Evolutionary conservation across 2,113 vertebrate species (phyloP).

Genomic region (Phaethornis superciliosus): DNA sequence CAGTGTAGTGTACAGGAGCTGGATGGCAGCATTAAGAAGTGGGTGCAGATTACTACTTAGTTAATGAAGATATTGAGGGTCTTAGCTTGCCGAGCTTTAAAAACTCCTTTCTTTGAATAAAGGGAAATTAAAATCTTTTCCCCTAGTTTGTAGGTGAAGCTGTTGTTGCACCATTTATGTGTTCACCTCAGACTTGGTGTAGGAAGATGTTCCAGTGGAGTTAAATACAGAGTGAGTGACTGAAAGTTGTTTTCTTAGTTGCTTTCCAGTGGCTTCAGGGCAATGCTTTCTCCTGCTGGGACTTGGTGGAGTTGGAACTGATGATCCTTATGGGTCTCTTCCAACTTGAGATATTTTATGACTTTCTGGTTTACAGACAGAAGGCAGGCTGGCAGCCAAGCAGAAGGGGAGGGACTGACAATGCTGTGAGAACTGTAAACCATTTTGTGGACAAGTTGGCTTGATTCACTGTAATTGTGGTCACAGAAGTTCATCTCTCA

Average conservation of each 20-base stretch:
- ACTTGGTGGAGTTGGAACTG: not conserved
- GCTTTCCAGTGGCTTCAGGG: not conserved
- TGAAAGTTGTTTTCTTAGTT: not conserved
- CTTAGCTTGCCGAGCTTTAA: not conserved
- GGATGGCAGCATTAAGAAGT: not conserved
- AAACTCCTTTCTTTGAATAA: not conserved
- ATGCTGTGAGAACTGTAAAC: not conserved
- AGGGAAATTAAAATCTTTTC: not conserved
- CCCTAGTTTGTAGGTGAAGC: not conserved
- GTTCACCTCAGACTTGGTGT: not conserved
- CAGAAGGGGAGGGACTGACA: not conserved
- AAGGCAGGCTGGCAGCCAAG: not conserved
- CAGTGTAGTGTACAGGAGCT: not conserved
- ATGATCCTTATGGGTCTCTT: not conserved
- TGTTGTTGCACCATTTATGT: not conserved
- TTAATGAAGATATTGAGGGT: not conserved
- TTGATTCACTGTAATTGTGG: not conserved
- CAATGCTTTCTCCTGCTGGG: not conserved
- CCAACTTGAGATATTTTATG: not conserved
- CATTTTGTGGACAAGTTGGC: not conserved
- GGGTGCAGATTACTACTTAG: not conserved
- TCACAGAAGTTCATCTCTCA: not conserved
- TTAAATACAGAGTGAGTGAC: not conserved
- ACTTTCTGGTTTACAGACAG: not conserved
- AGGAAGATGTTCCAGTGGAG: not conserved